Evolutionary conservation across 2,797 vertebrate species (phyloP), one percentile per base, ranked within the genome.

Genomic region (Spondyliosoma cantharus): DNA sequence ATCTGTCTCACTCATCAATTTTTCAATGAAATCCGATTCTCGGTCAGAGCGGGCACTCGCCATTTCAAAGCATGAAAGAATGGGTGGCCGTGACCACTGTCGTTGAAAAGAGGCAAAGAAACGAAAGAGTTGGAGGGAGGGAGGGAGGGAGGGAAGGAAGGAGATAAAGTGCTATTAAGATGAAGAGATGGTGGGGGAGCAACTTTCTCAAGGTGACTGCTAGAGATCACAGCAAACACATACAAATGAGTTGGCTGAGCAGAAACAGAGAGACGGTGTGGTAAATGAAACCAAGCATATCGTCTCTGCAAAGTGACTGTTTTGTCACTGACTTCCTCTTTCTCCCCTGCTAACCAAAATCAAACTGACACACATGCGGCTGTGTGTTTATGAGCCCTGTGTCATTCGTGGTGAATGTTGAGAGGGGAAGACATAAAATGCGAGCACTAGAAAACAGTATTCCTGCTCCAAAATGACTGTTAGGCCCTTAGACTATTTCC

Each of bases 161-260:
- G 54, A 84, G 83, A 91, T 86, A 89, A 91, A 86, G 82, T 81
- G 73, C 74, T 86, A 86, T 92, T 92, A 88, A 89, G 88, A 92
- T 90, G 78, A 81, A 76, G 74, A 74, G 77, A 90, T 80, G 67
- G 78, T 80, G 67, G 78, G 67, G 22, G 66, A 52, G 49, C 14
- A 58, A 37, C 74, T 84, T 71, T 71, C 77, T 90, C 87, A 93
- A 94, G 91, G 92, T 94, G 89, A 93, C 91, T 89, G 81, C 74
- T 4, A 5, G 70, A 76, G 89, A 89, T 81, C 77, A 76, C 78
- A 1, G 56, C 87, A 76, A 87, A 76, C 79, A 87, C 86, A 90
- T 90, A 91, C 86, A 90, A 85, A 92, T 89, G 85, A 92, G 86
- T 19, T 50, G 59, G 69, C 83, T 15, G 77, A 66, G 82, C 24